Conservation (phyloP, 2,797 vertebrate genomes). For the Girardinus metallicus region DNA sequence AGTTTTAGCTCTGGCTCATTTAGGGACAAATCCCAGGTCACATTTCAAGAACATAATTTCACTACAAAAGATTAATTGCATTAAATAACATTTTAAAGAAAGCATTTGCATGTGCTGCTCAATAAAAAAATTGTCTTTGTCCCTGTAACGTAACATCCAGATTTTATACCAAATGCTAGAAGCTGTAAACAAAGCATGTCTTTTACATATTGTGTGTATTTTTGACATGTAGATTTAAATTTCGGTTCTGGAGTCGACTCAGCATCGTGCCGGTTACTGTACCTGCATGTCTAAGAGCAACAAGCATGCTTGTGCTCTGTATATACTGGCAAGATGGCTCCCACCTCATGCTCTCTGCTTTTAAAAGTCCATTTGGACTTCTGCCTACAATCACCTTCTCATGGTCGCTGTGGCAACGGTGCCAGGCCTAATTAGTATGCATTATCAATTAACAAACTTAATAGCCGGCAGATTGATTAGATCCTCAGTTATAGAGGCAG, state of each 20-base stretch:
- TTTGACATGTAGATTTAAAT: background rate
- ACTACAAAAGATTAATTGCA: background rate
- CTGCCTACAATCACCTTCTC: constrained; percentile 99
- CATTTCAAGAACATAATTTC: background rate
- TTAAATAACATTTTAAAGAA: background rate
- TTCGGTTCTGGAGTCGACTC: constrained; percentile 9
- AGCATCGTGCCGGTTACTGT: background rate
- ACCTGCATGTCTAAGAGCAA: background rate
- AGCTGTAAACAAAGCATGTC: background rate
- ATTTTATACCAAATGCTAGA: background rate
- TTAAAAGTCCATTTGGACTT: constrained; percentile 99
- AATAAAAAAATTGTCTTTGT: background rate
- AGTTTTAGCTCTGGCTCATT: background rate
- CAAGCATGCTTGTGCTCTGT: background rate
- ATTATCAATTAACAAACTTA: constrained; percentile 99
- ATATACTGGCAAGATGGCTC: constrained; percentile 83
- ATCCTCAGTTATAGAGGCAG: constrained; percentile 99
- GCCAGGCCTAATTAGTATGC: constrained; percentile 99
- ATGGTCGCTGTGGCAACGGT: constrained; percentile 97
- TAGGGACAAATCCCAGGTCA: background rate
- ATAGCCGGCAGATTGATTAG: constrained; percentile 99
- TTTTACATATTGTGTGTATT: background rate
- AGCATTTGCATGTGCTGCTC: background rate
- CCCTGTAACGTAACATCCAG: background rate
- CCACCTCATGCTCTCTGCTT: constrained; percentile 94